Evolutionary conservation across 2,113 vertebrate species (phyloP).

Genomic region (Diglossa brunneiventris): DNA sequence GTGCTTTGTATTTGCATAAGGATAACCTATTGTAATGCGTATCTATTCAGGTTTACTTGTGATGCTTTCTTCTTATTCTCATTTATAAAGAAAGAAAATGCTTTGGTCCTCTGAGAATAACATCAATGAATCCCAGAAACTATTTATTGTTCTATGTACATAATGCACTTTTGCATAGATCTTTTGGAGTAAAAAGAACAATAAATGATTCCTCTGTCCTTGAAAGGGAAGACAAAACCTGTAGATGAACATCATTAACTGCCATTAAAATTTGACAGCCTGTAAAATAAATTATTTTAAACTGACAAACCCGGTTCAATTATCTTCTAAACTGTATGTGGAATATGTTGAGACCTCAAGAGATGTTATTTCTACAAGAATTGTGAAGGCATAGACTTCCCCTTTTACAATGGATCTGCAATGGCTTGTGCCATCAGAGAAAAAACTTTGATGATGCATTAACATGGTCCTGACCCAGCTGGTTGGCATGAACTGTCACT

Average conservation of each 20-base stretch:
- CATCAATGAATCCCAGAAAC: neutral
- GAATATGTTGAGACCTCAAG: neutral
- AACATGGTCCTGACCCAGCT: conserved; percentile 40
- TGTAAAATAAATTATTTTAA: conserved; percentile 1
- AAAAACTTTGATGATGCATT: conserved; percentile 47
- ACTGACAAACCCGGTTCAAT: neutral
- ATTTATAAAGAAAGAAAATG: neutral
- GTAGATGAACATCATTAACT: neutral
- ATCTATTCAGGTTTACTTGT: neutral
- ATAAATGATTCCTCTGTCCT: neutral
- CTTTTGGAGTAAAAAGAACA: conserved; percentile 1
- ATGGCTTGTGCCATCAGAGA: conserved; percentile 8
- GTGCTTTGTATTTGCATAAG: conserved; percentile 2
- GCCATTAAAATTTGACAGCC: neutral
- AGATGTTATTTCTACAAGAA: neutral
- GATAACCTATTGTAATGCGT: neutral
- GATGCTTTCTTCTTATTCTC: neutral
- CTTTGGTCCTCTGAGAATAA: conserved; percentile 4
- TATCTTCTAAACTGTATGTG: neutral
- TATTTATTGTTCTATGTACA: neutral
- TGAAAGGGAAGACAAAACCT: neutral
- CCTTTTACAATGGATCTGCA: neutral
- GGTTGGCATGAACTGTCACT: conserved; percentile 22
- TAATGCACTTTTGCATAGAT: neutral
- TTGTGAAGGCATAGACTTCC: neutral